Percentiles rank a stretch among this genome's conserved stretches.
Evolutionary conservation across 2,888 invertebrate species (phyloP).

Genomic region (Agrilus cyanescens): DNA sequence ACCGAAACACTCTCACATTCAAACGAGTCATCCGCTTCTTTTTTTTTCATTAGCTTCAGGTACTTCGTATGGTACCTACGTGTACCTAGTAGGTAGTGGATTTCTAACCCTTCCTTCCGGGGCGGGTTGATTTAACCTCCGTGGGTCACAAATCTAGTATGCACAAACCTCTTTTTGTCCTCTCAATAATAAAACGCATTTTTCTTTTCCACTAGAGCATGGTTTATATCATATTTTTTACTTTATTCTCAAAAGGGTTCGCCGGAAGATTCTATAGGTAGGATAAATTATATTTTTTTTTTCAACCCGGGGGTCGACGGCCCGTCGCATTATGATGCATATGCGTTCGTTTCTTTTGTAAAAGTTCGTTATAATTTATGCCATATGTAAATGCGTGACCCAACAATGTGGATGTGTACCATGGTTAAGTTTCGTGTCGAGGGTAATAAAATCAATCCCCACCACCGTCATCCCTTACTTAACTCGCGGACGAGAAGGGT

Average conservation of each 20-base stretch:
- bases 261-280: constrained; percentile 26
- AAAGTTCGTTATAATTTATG: constrained; percentile 24
- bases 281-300: constrained; percentile 29
- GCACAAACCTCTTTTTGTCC: constrained; percentile 33
- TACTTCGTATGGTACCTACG: not conserved
- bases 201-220: constrained; percentile 40
- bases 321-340: constrained; percentile 29
- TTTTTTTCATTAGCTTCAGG: no score
- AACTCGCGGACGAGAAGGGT: constrained; percentile 28
- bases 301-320: constrained; percentile 17
- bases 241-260: constrained; percentile 26
- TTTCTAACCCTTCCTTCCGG: constrained; percentile 19
- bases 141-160: constrained; percentile 25
- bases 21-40: no score
- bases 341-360: constrained; percentile 18
- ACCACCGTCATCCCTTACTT: constrained; percentile 21
- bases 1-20: no score
- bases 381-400: constrained; percentile 29
- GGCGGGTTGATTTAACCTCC: constrained; percentile 19
- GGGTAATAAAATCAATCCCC: constrained; percentile 26
- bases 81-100: not conserved
- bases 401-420: no score
- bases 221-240: constrained; percentile 39
- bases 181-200: constrained; percentile 36
- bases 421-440: constrained; percentile 27